Evolutionary conservation across 1,140 invertebrate species (phyloP).

Genomic region (Caenorhabditis latens): DNA sequence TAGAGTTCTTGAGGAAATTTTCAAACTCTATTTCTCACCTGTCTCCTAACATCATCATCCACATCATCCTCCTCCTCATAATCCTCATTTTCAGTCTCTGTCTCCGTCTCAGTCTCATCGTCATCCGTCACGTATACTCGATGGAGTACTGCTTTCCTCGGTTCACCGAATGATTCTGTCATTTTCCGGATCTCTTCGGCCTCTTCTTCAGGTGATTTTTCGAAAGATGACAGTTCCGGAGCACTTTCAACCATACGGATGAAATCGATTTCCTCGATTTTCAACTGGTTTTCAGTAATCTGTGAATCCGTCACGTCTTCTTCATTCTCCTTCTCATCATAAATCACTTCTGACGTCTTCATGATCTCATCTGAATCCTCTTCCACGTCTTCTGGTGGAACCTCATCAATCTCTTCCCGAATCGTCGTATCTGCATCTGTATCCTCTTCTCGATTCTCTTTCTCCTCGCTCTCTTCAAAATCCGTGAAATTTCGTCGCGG

Average conservation of each 20-base stretch:
- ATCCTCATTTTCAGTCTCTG: constrained; percentile 31
- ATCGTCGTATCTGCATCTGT: constrained; percentile 40
- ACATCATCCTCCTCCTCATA: constrained; percentile 22
- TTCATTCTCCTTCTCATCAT: background rate
- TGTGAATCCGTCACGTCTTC: background rate
- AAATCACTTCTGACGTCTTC: background rate
- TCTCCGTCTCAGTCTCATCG: constrained; percentile 44
- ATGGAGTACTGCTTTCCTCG: constrained; percentile 23
- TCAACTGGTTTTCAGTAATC: background rate
- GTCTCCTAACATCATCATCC: constrained; percentile 31
- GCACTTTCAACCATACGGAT: constrained; percentile 39
- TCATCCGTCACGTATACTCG: constrained; percentile 26
- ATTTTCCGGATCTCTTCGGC: constrained; percentile 23
- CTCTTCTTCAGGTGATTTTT: constrained; percentile 38
- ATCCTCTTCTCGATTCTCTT: constrained; percentile 54
- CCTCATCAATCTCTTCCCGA: constrained; percentile 32
- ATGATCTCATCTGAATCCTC: background rate
- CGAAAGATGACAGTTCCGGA: constrained; percentile 31
- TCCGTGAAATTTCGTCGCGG: background rate
- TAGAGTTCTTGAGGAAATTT: too few species aligned
- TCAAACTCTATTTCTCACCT: background rate
- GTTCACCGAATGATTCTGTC: constrained; percentile 35
- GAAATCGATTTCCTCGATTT: constrained; percentile 20
- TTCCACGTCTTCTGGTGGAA: constrained; percentile 26
- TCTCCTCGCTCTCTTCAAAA: constrained; percentile 50